Conservation (phyloP, 2,113 vertebrate genomes). For the Phoxinus phoxinus region DNA sequence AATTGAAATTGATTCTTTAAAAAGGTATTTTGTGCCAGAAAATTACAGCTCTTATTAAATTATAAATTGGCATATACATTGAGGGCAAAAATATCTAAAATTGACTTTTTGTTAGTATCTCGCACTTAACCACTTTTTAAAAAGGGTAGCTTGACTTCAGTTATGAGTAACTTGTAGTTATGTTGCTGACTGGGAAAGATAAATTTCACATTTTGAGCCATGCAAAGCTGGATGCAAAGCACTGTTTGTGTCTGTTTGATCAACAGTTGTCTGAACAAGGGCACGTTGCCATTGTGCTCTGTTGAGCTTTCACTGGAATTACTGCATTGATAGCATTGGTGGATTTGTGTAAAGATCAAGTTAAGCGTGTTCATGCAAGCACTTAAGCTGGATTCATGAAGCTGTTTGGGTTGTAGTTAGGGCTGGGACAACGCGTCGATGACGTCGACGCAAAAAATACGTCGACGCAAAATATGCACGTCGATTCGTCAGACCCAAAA, state of each 20-base stretch:
- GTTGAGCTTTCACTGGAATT: constrained; percentile 19
- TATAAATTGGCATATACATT: background rate
- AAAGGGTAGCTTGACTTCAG: background rate
- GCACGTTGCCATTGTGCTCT: background rate
- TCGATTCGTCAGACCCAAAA: too few species aligned
- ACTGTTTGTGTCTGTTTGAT: background rate
- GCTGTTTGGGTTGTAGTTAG: background rate
- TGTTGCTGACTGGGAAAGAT: background rate
- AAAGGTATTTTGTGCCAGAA: background rate
- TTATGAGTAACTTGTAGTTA: background rate
- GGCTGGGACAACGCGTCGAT: too few species aligned
- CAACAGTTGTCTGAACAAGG: constrained; percentile 15
- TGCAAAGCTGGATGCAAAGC: background rate
- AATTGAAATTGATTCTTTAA: background rate
- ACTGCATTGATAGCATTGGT: background rate
- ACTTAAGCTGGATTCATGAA: constrained; percentile 8
- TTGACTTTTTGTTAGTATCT: background rate
- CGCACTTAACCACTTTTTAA: background rate
- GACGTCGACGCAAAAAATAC: too few species aligned
- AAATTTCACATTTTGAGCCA: background rate
- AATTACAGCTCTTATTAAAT: background rate
- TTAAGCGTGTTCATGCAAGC: constrained; percentile 4
- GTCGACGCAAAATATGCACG: too few species aligned
- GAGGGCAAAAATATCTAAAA: background rate
- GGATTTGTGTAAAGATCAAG: constrained; percentile 27